A percentile compares a stretch with the other conserved stretches of the same genome.
Evolutionary conservation across 53 echinoderm and acorn worm genomes (phyloP).

Genomic region (Zoroaster sp.): DNA sequence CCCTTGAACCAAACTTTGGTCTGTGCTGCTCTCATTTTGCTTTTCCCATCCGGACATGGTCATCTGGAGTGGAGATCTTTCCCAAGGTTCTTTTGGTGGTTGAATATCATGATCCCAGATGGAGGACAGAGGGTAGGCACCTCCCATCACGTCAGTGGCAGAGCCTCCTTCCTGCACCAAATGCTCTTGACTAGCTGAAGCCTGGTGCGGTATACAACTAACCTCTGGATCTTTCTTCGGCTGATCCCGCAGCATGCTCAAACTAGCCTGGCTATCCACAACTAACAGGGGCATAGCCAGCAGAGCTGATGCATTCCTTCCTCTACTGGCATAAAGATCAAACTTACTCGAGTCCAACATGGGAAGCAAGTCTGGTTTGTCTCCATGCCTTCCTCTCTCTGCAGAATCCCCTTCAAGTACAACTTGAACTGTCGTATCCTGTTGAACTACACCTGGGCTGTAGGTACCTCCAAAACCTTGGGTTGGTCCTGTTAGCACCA

Average conservation of each 20-base stretch:
- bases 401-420: slow-evolving; percentile 46
- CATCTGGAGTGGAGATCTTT: slow-evolving; percentile 29
- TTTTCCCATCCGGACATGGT: neutral
- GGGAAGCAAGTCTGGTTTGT: slow-evolving; percentile 39
- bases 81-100: slow-evolving; percentile 30
- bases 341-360: slow-evolving; percentile 16
- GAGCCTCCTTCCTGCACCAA: neutral
- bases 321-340: slow-evolving; percentile 3
- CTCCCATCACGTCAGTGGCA: slow-evolving; percentile 27
- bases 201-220: neutral
- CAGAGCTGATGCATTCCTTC: slow-evolving; percentile 32
- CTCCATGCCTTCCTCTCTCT: slow-evolving; percentile 46
- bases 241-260: slow-evolving; percentile 22
- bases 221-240: neutral
- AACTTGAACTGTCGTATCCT: slow-evolving; percentile 7
- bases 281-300: slow-evolving; percentile 48
- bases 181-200: slow-evolving; percentile 37
- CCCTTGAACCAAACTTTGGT: slow-evolving; percentile 3
- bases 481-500: neutral
- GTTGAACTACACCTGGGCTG: neutral
- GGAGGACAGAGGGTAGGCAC: neutral
- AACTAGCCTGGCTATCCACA: slow-evolving; percentile 41
- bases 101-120: slow-evolving; percentile 38
- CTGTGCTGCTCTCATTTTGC: neutral
- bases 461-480: neutral